A percentile compares a stretch with the other conserved stretches of the same genome.
Conservation (phyloP, 2,888 invertebrate genomes). For the Nebria brevicollis region DNA sequence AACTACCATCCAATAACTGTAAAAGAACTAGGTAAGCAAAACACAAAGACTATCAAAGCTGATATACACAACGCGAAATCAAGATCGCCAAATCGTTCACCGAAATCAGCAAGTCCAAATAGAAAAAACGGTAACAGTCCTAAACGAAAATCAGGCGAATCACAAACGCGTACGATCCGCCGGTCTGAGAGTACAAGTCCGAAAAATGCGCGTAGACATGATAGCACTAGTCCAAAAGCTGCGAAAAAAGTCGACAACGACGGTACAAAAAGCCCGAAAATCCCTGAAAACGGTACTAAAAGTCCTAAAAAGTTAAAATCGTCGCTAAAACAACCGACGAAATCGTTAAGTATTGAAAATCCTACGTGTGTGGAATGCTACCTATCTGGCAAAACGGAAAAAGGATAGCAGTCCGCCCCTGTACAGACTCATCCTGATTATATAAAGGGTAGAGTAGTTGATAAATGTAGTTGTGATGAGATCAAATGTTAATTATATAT, state of each 20-base stretch:
- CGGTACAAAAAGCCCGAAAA: slow-evolving; percentile 44
- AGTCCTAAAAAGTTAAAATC: slow-evolving; percentile 53
- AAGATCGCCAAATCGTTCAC: slow-evolving; percentile 56
- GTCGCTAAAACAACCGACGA: slow-evolving; percentile 60
- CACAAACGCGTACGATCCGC: slow-evolving; percentile 22
- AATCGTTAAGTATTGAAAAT: slow-evolving; percentile 73
- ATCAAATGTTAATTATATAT: slow-evolving; percentile 56
- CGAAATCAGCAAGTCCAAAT: slow-evolving; percentile 53
- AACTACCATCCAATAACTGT: slow-evolving; percentile 89
- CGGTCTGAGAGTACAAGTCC: slow-evolving; percentile 48
- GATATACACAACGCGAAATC: slow-evolving; percentile 58
- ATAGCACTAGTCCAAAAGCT: slow-evolving; percentile 51
- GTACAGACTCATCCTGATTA: slow-evolving; percentile 45
- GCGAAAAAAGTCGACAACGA: slow-evolving; percentile 46
- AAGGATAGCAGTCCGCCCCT: slow-evolving; percentile 58
- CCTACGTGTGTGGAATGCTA: slow-evolving; percentile 80
- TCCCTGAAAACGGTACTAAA: slow-evolving; percentile 40
- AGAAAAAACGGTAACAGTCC: slow-evolving; percentile 46
- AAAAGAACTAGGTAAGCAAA: slow-evolving; percentile 87
- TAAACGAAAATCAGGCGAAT: slow-evolving; percentile 41
- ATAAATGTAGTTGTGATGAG: slow-evolving; percentile 56
- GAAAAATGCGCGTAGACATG: slow-evolving; percentile 50
- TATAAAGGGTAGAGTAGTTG: slow-evolving; percentile 48
- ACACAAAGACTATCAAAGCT: slow-evolving; percentile 65
- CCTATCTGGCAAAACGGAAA: slow-evolving; percentile 69